Percentiles rank a stretch among this genome's conserved stretches.
These are phyloP conservation scores for Pachypanchax playfairii DNA, from an alignment of 2,113 vertebrate genomes.

Conservation along the genomic window DNA sequence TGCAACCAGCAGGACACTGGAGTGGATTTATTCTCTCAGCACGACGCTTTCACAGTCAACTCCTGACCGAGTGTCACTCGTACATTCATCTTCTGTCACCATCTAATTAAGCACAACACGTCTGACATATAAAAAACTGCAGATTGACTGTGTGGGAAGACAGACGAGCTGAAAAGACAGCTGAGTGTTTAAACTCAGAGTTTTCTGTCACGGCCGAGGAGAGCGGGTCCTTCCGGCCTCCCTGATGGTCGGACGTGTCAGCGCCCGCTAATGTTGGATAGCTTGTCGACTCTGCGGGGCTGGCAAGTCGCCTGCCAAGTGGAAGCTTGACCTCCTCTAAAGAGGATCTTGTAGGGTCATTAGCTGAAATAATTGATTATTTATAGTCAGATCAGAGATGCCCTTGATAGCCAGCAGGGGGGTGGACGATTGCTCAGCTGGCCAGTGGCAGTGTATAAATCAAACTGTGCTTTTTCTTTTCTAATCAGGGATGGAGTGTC, in stretches of 20 bases:
- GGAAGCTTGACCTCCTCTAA: conserved; percentile 57
- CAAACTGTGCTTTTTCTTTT: conserved; percentile 50
- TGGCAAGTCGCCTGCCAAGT: conserved; percentile 44
- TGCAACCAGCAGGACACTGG: not conserved
- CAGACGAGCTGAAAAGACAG: conserved; percentile 28
- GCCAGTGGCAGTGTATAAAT: conserved; percentile 55
- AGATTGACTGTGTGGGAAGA: conserved; percentile 28
- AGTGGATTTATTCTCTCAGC: conserved; percentile 20
- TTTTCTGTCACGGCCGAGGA: conserved; percentile 44
- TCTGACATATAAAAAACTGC: conserved; percentile 7
- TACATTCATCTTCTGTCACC: conserved; percentile 1
- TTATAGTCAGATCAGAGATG: conserved; percentile 65
- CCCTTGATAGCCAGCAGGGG: conserved; percentile 62
- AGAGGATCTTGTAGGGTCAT: conserved; percentile 69
- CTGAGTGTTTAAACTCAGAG: conserved; percentile 11
- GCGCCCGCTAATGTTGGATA: conserved; percentile 40
- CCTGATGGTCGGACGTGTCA: conserved; percentile 54
- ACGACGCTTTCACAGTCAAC: conserved; percentile 26
- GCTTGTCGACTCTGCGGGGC: conserved; percentile 45
- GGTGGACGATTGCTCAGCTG: conserved; percentile 26
- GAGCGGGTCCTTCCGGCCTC: conserved; percentile 44
- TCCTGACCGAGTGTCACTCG: conserved; percentile 14
- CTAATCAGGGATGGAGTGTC: conserved; percentile 28
- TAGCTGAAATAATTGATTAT: conserved; percentile 71
- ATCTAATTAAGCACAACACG: conserved; percentile 36